A percentile compares a stretch with the other conserved stretches of the same genome.
These are phyloP conservation scores for Pantala flavescens DNA, from an alignment of 1,140 invertebrate species.

Conservation along the genomic window DNA sequence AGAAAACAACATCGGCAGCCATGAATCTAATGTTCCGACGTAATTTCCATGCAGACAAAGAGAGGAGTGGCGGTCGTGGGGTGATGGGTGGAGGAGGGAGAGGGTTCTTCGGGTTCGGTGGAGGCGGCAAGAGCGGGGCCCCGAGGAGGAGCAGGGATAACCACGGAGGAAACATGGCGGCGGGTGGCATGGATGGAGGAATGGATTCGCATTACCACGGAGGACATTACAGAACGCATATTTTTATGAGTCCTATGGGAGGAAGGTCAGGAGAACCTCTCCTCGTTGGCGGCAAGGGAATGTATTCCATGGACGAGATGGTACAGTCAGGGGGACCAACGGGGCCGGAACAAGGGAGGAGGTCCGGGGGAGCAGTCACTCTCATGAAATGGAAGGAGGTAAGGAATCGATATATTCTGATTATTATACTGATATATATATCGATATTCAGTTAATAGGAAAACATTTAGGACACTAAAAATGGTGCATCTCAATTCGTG, in stretches of 20 bases:
- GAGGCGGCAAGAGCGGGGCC: neutral
- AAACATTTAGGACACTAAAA: too few relatives aligned
- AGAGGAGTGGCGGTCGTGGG: neutral
- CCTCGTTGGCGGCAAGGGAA: neutral
- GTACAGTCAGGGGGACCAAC: neutral
- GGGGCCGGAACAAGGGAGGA: neutral
- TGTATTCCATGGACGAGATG: neutral
- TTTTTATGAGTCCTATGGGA: neutral
- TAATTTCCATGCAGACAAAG: slow-evolving; percentile 6
- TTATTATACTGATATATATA: too few relatives aligned
- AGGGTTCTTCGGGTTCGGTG: neutral
- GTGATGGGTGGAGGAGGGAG: neutral
- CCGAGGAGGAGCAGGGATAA: neutral
- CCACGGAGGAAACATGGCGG: neutral
- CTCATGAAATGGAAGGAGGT: neutral
- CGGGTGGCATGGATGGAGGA: neutral
- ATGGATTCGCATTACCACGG: neutral
- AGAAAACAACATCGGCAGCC: neutral
- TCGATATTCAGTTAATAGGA: too few relatives aligned
- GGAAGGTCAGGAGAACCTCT: neutral
- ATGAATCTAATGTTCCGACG: neutral
- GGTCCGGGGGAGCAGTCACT: neutral
- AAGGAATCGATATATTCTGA: neutral
- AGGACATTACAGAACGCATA: neutral
- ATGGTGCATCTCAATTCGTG: too few relatives aligned